Evolutionary conservation across 92 coral and sea anemone genomes (phyloP).

Genomic region (Chrysogorgia sp.): DNA sequence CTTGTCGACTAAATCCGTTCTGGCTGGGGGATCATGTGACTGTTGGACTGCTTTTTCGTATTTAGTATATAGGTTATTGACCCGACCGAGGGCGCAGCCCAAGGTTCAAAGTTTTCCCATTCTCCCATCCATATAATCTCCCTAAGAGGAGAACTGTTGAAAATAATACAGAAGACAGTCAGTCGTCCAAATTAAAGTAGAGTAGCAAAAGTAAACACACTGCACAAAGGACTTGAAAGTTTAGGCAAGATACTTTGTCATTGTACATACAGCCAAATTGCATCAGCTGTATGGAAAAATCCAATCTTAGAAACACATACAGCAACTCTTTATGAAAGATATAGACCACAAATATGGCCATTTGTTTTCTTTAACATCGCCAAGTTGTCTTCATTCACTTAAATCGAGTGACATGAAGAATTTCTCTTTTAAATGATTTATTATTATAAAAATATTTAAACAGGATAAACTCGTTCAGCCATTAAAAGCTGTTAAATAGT

Average conservation of each 20-base stretch:
- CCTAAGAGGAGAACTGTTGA: too few relatives aligned
- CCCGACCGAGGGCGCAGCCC: too few relatives aligned
- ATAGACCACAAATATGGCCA: slow-evolving; percentile 42
- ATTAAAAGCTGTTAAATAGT: too few relatives aligned
- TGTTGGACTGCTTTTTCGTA: too few relatives aligned
- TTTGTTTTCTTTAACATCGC: slow-evolving; percentile 50
- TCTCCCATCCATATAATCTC: too few relatives aligned
- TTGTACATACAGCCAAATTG: slow-evolving; percentile 67
- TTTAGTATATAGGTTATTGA: too few relatives aligned
- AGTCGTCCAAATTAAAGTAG: slow-evolving; percentile 58
- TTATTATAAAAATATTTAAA: too few relatives aligned
- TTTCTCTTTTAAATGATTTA: slow-evolving; percentile 49
- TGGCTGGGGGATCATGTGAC: too few relatives aligned
- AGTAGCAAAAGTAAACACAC: slow-evolving; percentile 53
- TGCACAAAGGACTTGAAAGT: slow-evolving; percentile 52
- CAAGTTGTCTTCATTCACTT: slow-evolving; percentile 48
- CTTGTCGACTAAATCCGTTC: too few relatives aligned
- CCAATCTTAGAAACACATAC: slow-evolving; percentile 15
- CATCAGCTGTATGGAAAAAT: slow-evolving; percentile 46
- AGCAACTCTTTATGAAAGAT: slow-evolving; percentile 50
- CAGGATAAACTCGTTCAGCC: too few relatives aligned
- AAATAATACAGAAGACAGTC: slow-evolving; percentile 15
- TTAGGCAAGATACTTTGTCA: slow-evolving; percentile 72
- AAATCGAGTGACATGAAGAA: slow-evolving; percentile 35
- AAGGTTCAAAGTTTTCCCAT: too few relatives aligned